phyloP scores from a whole-genome alignment of 1,140 invertebrate species.

The Coboldia fuscipes region DNA sequence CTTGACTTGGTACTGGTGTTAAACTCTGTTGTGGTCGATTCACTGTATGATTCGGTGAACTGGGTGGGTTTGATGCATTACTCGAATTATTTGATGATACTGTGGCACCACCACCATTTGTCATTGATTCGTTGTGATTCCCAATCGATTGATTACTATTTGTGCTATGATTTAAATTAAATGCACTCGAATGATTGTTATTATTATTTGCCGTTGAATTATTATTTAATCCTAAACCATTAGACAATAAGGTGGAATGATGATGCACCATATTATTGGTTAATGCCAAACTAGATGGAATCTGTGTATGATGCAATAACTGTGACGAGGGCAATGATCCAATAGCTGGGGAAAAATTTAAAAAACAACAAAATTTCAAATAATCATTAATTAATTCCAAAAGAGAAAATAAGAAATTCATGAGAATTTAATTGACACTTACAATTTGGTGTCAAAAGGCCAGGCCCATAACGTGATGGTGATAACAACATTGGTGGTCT shows the following conservation, averaged over 20 bases:
- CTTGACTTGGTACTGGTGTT: neutral
- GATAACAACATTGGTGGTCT: conserved; percentile 22
- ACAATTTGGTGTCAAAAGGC: conserved; percentile 22
- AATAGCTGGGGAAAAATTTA: conserved; percentile 11
- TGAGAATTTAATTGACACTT: conserved; percentile 6
- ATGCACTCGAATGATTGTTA: neutral
- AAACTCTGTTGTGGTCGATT: neutral
- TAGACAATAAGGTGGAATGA: neutral
- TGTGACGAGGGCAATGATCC: conserved; percentile 13
- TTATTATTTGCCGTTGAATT: neutral
- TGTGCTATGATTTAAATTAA: neutral
- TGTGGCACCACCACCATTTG: neutral
- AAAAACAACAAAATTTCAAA: too few relatives aligned
- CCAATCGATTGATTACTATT: neutral
- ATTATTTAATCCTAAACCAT: neutral
- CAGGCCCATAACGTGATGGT: conserved; percentile 19
- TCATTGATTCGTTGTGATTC: neutral
- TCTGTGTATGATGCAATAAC: conserved; percentile 17
- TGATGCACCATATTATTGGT: conserved; percentile 1
- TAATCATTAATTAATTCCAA: neutral
- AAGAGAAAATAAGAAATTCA: neutral
- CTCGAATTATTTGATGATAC: conserved; percentile 2
- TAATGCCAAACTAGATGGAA: conserved; percentile 16
- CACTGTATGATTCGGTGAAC: conserved; percentile 6
- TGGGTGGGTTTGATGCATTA: conserved; percentile 13